Evolutionary conservation across 64 coral and sea anemone genomes (phyloP).

Genomic region (Dendrophyllia cribrosa): DNA sequence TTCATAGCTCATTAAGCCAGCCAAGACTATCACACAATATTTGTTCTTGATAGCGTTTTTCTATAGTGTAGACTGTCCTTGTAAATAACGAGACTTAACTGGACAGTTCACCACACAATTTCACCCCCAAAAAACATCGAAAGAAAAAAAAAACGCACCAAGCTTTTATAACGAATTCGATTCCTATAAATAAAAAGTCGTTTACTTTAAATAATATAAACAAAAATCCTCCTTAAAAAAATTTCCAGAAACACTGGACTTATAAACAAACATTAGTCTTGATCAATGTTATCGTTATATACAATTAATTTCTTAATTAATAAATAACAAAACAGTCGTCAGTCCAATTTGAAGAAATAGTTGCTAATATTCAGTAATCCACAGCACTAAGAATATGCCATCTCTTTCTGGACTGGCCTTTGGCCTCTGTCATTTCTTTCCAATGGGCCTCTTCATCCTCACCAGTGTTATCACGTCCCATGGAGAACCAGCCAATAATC

Average conservation of each 20-base stretch:
- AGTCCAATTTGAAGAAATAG: background rate
- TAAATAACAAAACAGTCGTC: background rate
- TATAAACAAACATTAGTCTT: background rate
- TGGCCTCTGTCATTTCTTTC: slow-evolving; percentile 94
- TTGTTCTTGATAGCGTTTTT: too few species aligned
- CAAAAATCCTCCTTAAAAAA: background rate
- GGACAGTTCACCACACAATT: too few species aligned
- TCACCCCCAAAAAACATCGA: background rate
- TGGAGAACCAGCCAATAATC: slow-evolving; percentile 99
- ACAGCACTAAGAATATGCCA: slow-evolving; percentile 99
- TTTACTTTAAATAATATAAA: background rate
- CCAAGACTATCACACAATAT: too few species aligned
- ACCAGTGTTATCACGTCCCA: slow-evolving; percentile 96
- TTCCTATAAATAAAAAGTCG: too few species aligned
- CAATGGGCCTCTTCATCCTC: slow-evolving; percentile 97
- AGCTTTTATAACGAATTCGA: too few species aligned
- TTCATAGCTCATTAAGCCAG: too few species aligned
- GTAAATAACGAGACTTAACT: too few species aligned
- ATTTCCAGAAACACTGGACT: background rate
- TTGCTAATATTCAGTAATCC: slow-evolving; percentile 69
- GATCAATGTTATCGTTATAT: background rate
- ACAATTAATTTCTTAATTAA: background rate
- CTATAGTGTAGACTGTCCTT: too few species aligned
- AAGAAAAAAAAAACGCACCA: too few species aligned
- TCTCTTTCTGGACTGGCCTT: slow-evolving; percentile 84